These are phyloP conservation scores for Amblyopsis rosae DNA, from an alignment of 2,113 vertebrate genomes.

Conservation along the genomic window DNA sequence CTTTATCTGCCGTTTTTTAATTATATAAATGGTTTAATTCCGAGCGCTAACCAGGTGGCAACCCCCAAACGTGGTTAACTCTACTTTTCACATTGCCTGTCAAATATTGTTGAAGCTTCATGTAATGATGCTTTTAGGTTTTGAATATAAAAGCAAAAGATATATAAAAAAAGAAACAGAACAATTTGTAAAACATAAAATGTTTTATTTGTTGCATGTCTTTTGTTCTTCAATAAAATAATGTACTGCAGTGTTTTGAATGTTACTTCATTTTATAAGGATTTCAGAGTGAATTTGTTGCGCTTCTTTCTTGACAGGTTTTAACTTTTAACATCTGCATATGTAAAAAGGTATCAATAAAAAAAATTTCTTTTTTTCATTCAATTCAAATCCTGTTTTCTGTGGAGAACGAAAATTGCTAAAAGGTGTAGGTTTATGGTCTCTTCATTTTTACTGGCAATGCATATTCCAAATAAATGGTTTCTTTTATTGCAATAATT, in stretches of 20 bases:
- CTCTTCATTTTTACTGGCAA: constrained; percentile 97
- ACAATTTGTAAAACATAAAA: constrained; percentile 81
- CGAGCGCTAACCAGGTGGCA: constrained; percentile 43
- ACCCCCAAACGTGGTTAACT: constrained; percentile 33
- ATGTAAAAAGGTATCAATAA: constrained; percentile 82
- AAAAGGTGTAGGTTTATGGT: constrained; percentile 91
- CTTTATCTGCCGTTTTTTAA: constrained; percentile 36
- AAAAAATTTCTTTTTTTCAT: constrained; percentile 84
- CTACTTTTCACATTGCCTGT: constrained; percentile 72
- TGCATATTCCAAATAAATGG: constrained; percentile 97
- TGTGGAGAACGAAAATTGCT: constrained; percentile 83
- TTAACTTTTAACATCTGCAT: constrained; percentile 86
- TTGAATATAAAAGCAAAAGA: constrained; percentile 67
- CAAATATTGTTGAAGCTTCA: constrained; percentile 74
- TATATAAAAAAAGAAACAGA: constrained; percentile 57
- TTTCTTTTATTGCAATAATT: constrained; percentile 90
- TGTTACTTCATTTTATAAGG: constrained; percentile 75
- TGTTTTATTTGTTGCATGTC: constrained; percentile 83
- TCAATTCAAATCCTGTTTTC: constrained; percentile 80
- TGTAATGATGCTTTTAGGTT: constrained; percentile 80
- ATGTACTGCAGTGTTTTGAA: constrained; percentile 79
- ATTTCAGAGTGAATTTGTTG: constrained; percentile 79
- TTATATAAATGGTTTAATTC: constrained; percentile 44
- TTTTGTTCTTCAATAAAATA: constrained; percentile 80
- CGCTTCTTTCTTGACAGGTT: constrained; percentile 83